A percentile compares a stretch with the other conserved stretches of the same genome.
Evolutionary conservation across 2,888 invertebrate genomes (phyloP).

Genomic region (Vannuccia rotundouncinata): DNA sequence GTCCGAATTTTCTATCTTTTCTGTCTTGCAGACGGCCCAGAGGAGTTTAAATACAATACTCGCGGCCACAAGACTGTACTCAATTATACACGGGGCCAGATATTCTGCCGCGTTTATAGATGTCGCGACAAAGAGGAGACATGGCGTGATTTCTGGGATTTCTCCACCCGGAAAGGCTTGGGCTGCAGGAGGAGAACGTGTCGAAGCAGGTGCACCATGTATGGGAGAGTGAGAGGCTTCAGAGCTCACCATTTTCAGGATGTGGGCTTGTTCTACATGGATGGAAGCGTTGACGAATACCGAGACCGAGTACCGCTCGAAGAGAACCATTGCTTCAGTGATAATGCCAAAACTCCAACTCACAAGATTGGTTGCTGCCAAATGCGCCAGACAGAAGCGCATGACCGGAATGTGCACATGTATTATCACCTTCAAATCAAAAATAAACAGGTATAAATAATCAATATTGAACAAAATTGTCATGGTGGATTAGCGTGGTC

Average conservation of each 20-base stretch:
- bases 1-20: no score
- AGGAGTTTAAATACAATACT: background rate
- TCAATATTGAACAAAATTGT: no score
- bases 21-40: background rate
- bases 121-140: background rate
- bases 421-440: background rate
- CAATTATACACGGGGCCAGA: conserved; percentile 8
- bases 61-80: background rate
- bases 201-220: background rate
- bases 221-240: background rate
- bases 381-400: background rate
- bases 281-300: background rate
- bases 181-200: background rate
- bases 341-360: conserved; percentile 6
- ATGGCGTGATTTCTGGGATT: background rate
- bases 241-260: background rate
- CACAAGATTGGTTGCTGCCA: background rate
- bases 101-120: background rate
- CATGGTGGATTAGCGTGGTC: no score
- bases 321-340: background rate
- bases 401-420: background rate
- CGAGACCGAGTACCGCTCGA: background rate
- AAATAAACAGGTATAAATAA: background rate
- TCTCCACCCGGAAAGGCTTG: background rate
- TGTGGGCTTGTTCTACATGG: background rate